Percentiles rank a stretch among this genome's conserved stretches.
phyloP scores from a whole-genome alignment of 2,113 vertebrate genomes.

The Atrichornis clamosus region DNA sequence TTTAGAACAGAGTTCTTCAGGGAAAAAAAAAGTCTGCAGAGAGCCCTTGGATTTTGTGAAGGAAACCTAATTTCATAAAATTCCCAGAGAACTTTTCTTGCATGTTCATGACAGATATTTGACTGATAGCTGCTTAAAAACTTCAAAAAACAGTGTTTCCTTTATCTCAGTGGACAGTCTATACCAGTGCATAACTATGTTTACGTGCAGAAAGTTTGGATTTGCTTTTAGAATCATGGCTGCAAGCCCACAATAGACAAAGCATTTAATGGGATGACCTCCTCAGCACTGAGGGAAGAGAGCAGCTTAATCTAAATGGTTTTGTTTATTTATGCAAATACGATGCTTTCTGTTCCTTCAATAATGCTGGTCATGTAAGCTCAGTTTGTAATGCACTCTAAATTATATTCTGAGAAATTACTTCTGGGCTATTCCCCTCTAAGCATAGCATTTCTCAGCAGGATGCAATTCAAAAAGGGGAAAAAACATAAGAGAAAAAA shows the following conservation, averaged over 20 bases:
- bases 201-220: background rate
- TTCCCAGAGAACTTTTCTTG: background rate
- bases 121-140: background rate
- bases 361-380: background rate
- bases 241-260: background rate
- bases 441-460: background rate
- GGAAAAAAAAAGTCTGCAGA: background rate
- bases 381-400: background rate
- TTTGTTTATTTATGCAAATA: background rate
- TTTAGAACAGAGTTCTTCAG: background rate
- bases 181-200: too few species aligned
- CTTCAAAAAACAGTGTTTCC: background rate
- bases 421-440: background rate
- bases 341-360: background rate
- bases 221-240: background rate
- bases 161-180: background rate
- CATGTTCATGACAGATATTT: background rate
- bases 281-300: background rate
- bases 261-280: background rate
- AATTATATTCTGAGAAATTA: background rate
- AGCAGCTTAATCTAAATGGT: background rate
- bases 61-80: background rate
- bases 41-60: background rate
- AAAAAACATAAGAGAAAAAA: rapidly evolving
- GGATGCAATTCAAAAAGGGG: background rate